Conservation (phyloP, 2,797 vertebrate genomes). For the Enteromius argenteus region DNA sequence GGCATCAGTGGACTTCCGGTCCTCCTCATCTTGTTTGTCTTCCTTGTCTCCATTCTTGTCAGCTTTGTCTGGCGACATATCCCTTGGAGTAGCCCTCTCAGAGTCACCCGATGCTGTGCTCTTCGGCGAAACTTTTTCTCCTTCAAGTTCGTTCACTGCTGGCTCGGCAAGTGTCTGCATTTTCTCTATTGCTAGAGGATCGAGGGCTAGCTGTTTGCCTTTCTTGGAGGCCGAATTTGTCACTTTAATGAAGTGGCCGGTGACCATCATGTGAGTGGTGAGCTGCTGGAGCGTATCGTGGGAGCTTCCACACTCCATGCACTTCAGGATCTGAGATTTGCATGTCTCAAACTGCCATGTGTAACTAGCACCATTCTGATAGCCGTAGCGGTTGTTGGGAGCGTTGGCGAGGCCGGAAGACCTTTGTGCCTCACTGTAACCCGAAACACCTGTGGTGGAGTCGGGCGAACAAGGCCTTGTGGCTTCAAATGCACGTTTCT, state of each 20-base stretch:
- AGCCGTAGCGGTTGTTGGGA: conserved; percentile 94
- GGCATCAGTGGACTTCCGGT: conserved; percentile 87
- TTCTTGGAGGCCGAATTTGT: conserved; percentile 98
- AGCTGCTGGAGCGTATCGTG: conserved; percentile 98
- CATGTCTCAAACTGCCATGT: conserved; percentile 99
- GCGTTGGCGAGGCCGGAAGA: conserved; percentile 80
- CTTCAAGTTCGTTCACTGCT: conserved; percentile 80
- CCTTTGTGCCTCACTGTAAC: conserved; percentile 87
- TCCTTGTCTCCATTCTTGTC: conserved; percentile 85
- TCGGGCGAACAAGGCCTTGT: conserved; percentile 95
- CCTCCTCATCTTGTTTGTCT: conserved; percentile 84
- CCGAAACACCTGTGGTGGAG: conserved; percentile 90
- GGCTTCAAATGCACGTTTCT: conserved; percentile 93
- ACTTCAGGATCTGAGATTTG: conserved; percentile 99
- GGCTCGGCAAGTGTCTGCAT: conserved; percentile 92
- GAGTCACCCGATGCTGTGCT: conserved; percentile 73
- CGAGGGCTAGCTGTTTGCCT: conserved; percentile 95
- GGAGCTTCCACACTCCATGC: conserved; percentile 99
- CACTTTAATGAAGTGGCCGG: conserved; percentile 98
- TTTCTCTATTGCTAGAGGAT: conserved; percentile 96
- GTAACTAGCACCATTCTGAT: conserved; percentile 98
- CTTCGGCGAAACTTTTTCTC: conserved; percentile 83
- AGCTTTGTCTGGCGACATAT: conserved; percentile 82
- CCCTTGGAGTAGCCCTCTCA: conserved; percentile 83
- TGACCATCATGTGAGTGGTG: conserved; percentile 99